phyloP scores from a whole-genome alignment of 1,140 invertebrate genomes.

The Oncopeltus fasciatus region DNA sequence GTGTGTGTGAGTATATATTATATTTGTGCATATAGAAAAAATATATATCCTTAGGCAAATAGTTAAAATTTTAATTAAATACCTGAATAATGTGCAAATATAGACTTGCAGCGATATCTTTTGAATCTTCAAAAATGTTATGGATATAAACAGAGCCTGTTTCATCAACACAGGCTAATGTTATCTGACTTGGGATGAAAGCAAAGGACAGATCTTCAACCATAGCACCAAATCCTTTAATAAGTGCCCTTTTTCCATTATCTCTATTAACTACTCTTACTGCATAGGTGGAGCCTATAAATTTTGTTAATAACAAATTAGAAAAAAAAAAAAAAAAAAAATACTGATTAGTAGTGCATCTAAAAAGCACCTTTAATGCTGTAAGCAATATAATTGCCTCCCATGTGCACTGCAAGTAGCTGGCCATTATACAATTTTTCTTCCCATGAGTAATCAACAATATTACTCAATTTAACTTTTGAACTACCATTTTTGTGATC shows the following conservation, averaged over 20 bases:
- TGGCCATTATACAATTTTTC: slow-evolving; percentile 69
- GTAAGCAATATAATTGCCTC: slow-evolving; percentile 76
- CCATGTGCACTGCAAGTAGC: slow-evolving; percentile 73
- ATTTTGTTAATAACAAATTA: no score
- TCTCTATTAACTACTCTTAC: slow-evolving; percentile 66
- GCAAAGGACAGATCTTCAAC: slow-evolving; percentile 84
- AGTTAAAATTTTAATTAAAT: not conserved
- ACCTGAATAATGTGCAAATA: slow-evolving; percentile 33
- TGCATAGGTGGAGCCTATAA: slow-evolving; percentile 41
- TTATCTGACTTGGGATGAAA: slow-evolving; percentile 53
- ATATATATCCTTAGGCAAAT: not conserved
- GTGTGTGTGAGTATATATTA: no score
- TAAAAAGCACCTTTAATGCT: slow-evolving; percentile 58
- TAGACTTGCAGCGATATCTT: slow-evolving; percentile 40
- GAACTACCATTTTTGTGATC: slow-evolving; percentile 61
- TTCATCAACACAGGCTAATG: slow-evolving; percentile 76
- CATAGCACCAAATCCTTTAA: slow-evolving; percentile 73
- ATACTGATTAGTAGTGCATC: not conserved
- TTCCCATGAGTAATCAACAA: slow-evolving; percentile 89
- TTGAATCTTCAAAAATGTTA: slow-evolving; percentile 45
- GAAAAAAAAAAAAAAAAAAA: no score
- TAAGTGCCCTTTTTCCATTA: slow-evolving; percentile 54
- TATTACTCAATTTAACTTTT: slow-evolving; percentile 76
- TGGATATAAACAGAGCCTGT: slow-evolving; percentile 67
- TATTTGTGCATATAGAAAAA: not conserved